Conservation (phyloP, 2,888 invertebrate species). For the Dexiosoma caninum region DNA sequence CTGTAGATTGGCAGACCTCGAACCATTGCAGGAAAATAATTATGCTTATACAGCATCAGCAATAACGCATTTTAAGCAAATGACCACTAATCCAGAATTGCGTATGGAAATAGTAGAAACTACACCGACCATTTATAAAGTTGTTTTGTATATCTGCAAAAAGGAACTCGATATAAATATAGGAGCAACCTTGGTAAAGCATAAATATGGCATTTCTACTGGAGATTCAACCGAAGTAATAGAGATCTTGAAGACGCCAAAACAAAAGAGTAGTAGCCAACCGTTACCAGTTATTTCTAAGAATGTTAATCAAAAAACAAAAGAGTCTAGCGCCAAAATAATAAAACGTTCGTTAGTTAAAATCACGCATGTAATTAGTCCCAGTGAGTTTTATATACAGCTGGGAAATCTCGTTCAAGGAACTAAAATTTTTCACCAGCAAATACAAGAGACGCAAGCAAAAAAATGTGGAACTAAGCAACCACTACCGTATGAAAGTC, state of each 20-base stretch:
- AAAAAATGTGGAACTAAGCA: constrained; percentile 28
- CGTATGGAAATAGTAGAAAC: constrained; percentile 74
- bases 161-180: constrained; percentile 78
- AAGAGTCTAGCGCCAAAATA: background rate
- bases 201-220: constrained; percentile 78
- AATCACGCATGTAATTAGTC: constrained; percentile 79
- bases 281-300: background rate
- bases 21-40: constrained; percentile 73
- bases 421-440: constrained; percentile 78
- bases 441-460: constrained; percentile 78
- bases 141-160: constrained; percentile 76
- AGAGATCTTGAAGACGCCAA: constrained; percentile 52
- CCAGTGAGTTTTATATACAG: constrained; percentile 82
- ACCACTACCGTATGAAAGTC: constrained; percentile 31
- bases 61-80: constrained; percentile 74
- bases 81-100: constrained; percentile 73
- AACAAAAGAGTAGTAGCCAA: background rate
- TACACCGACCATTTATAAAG: constrained; percentile 70
- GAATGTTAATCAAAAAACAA: background rate
- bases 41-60: constrained; percentile 76
- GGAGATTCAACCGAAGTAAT: constrained; percentile 72
- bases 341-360: constrained; percentile 71
- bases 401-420: constrained; percentile 78
- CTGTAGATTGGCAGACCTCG: constrained; percentile 77
- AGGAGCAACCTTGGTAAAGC: constrained; percentile 79